phyloP scores from a whole-genome alignment of 2,888 invertebrate genomes.

The Sinohyriopsis cumingii region DNA sequence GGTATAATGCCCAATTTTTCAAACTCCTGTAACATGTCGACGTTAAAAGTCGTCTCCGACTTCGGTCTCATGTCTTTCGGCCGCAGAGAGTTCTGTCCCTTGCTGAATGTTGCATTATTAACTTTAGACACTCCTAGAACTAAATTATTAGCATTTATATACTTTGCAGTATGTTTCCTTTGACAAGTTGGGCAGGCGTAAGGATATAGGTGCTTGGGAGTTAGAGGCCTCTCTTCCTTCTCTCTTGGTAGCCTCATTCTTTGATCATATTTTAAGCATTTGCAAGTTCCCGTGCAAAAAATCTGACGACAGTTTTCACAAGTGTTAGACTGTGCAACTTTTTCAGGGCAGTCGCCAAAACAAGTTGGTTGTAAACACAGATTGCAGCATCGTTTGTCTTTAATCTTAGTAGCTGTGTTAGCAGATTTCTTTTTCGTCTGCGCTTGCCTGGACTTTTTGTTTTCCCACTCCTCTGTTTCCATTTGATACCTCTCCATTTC shows the following conservation, averaged over 20 bases:
- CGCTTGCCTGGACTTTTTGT: conserved; percentile 31
- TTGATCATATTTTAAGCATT: conserved; percentile 54
- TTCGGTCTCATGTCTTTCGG: conserved; percentile 48
- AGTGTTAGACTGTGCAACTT: conserved; percentile 37
- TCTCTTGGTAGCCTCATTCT: conserved; percentile 49
- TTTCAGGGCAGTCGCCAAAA: conserved; percentile 63
- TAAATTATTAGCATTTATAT: conserved; percentile 58
- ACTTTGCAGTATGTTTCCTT: conserved; percentile 49
- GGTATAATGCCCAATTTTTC: conserved; percentile 56
- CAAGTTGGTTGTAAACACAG: conserved; percentile 62
- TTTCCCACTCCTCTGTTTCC: conserved; percentile 60
- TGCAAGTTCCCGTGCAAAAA: conserved; percentile 53
- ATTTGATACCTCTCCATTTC: conserved; percentile 56
- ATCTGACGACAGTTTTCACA: conserved; percentile 52
- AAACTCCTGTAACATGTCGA: conserved; percentile 45
- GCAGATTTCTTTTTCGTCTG: conserved; percentile 35
- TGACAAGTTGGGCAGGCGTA: conserved; percentile 55
- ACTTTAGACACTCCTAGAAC: conserved; percentile 54
- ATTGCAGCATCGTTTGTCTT: conserved; percentile 55
- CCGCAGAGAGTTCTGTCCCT: conserved; percentile 47
- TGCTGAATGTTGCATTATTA: conserved; percentile 48
- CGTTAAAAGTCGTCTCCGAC: conserved; percentile 33
- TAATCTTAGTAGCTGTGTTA: conserved; percentile 38
- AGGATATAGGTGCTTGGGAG: conserved; percentile 35
- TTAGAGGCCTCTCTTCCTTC: conserved; percentile 37